Base-by-base conservation (phyloP, 1,140 invertebrate genomes). In the Bombus superbus region DNA sequence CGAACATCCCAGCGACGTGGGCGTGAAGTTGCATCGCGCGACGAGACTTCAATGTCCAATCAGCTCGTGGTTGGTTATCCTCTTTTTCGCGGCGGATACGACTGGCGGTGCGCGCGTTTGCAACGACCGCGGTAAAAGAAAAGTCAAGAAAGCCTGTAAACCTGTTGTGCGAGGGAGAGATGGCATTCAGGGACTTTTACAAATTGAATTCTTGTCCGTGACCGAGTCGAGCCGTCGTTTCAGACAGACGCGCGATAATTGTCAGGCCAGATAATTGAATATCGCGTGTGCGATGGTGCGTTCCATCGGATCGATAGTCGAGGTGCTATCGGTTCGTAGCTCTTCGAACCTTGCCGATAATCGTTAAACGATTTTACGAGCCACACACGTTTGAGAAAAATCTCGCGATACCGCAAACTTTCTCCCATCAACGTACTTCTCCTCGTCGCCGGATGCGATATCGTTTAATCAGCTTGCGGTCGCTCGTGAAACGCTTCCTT, bases 1-100 rank as follows among this genome's bases (percentile, higher is more conserved):
- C 84, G 88, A 89, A 85, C 35, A 71, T 89, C 74, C 15, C 64
- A 35, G 35, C 22, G 44, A 66, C 64, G 79, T 83, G 77, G 77
- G 79, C 73, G 79, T 83, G 80, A 64, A 83, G 78, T 74, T 81
- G 40, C 82, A 68, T 76, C 77, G 62, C 66, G 57, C 53, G 83
- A 80, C 74, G 73, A 44, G 69, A 78, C 76, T 86, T 92, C 90
- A 91, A 92, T 90, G 89, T 91, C 89, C 81, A 91, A 92, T 92
- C 91, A 91, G 44, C 77, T 83, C 73, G 64, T 53, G 64, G 81
- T 42, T 72, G 71, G n/a, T 68, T 53, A n/a, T 84, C 42, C 75
- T 72, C 68, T 79, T 84, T 78, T 72, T 64, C 83, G 53, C 53
- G 59, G 68, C 40, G 66, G 15, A 32, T 47, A 69, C 66, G 77